phyloP scores from a whole-genome alignment of 2,113 vertebrate species.

The Nerophis lumbriciformis region DNA sequence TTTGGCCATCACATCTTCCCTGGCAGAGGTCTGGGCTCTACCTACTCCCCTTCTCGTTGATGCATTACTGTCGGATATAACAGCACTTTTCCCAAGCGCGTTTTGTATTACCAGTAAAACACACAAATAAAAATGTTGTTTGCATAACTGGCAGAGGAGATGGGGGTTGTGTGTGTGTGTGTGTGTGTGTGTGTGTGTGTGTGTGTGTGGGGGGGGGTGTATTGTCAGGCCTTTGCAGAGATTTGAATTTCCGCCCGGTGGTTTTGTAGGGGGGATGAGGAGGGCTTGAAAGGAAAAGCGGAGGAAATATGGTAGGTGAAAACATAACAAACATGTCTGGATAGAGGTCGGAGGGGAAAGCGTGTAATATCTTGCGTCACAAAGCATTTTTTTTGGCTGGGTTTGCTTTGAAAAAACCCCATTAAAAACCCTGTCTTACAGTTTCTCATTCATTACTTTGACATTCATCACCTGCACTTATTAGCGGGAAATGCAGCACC shows the following conservation, averaged over 20 bases:
- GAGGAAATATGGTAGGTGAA: constrained; percentile 66
- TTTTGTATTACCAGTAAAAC: constrained; percentile 24
- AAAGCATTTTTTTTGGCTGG: background rate
- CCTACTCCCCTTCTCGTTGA: constrained; percentile 2
- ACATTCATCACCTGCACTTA: constrained; percentile 69
- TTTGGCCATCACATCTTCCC: background rate
- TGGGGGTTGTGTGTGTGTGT: too few relatives aligned
- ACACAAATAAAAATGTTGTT: constrained; percentile 47
- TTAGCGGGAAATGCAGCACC: constrained; percentile 54
- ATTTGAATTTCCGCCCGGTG: constrained; percentile 53
- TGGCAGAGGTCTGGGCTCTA: background rate
- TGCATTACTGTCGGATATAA: constrained; percentile 22
- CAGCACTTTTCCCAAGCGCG: constrained; percentile 41
- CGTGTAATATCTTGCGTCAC: constrained; percentile 4
- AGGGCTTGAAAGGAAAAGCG: constrained; percentile 57
- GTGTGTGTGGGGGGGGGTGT: constrained; percentile 21
- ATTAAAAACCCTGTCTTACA: background rate
- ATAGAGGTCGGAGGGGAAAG: constrained; percentile 15
- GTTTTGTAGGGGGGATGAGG: constrained; percentile 25
- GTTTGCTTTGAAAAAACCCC: background rate
- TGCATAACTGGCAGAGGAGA: constrained; percentile 42
- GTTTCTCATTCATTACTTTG: constrained; percentile 8
- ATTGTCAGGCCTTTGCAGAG: constrained; percentile 44
- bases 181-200: too few relatives aligned
- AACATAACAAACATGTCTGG: constrained; percentile 70